Conservation (phyloP, 2,888 invertebrate genomes). For the Cataglyphis rosenhaueri region DNA sequence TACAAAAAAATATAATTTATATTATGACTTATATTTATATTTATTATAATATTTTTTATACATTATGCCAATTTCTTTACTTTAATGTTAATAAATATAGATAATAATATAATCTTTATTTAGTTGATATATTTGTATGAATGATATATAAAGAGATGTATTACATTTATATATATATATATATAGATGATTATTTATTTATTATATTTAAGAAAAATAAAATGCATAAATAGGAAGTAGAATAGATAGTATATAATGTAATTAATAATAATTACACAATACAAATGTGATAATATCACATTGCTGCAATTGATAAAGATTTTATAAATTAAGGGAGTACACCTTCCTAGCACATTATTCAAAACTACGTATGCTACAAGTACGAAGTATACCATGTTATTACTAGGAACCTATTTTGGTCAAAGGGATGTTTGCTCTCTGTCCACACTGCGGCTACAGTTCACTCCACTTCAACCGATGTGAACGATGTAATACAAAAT, state of each 20-base stretch:
- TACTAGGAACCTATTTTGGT: conserved; percentile 87
- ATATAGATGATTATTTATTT: background rate
- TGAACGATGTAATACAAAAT: conserved; percentile 90
- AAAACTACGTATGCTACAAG: conserved; percentile 19
- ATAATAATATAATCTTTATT: background rate
- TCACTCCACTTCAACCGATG: conserved; percentile 93
- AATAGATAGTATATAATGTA: conserved; percentile 14
- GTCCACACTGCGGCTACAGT: conserved; percentile 92
- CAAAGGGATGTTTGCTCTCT: conserved; percentile 92
- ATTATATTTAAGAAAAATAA: background rate
- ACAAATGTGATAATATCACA: conserved; percentile 14
- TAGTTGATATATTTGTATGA: conserved; percentile 10
- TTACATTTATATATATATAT: conserved; percentile 9
- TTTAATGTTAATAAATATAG: conserved; percentile 13
- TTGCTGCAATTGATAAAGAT: conserved; percentile 31
- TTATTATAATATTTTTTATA: background rate
- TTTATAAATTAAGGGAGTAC: conserved; percentile 11
- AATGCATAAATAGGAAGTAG: background rate
- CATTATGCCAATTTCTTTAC: conserved; percentile 42
- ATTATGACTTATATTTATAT: background rate
- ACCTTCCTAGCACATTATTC: background rate
- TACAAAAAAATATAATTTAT: background rate
- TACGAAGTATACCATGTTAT: conserved; percentile 50
- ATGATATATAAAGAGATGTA: background rate
- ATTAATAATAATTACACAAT: background rate